phyloP scores from a whole-genome alignment of 2,888 invertebrate species.

The Microchrysa polita region DNA sequence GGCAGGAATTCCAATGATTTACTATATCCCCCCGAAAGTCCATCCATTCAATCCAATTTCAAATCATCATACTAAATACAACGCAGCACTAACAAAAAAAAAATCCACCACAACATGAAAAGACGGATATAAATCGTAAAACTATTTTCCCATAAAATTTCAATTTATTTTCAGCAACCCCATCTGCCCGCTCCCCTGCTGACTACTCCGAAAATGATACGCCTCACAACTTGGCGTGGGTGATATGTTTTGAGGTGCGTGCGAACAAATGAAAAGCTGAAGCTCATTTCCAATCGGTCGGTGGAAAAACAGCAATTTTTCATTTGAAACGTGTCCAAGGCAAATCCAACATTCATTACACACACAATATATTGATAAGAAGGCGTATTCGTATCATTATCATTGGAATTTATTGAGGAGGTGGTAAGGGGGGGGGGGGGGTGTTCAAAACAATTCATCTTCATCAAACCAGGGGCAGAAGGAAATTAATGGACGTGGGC shows the following conservation, averaged over 20 bases:
- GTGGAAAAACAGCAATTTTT: slow-evolving; percentile 29
- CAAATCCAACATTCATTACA: slow-evolving; percentile 34
- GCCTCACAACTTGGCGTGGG: background rate
- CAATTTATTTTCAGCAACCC: slow-evolving; percentile 37
- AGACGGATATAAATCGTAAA: slow-evolving; percentile 12
- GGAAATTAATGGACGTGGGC: background rate
- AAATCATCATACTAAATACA: background rate
- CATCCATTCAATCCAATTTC: no score
- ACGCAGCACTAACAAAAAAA: slow-evolving; percentile 10
- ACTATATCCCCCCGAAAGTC: no score
- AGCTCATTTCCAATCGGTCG: background rate
- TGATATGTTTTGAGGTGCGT: slow-evolving; percentile 14
- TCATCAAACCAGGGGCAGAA: no score
- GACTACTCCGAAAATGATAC: no score
- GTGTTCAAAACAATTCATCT: slow-evolving; percentile 34
- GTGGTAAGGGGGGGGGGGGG: no score
- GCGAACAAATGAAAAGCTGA: background rate
- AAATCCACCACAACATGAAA: background rate
- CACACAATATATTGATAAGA: no score
- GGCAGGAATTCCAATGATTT: no score
- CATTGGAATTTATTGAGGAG: slow-evolving; percentile 12
- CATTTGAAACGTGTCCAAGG: slow-evolving; percentile 24
- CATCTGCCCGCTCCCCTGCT: background rate
- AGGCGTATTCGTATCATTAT: slow-evolving; percentile 32
- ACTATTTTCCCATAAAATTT: slow-evolving; percentile 37